Conservation (phyloP, 1,140 invertebrate species). For the Apocrypta bakeri region DNA sequence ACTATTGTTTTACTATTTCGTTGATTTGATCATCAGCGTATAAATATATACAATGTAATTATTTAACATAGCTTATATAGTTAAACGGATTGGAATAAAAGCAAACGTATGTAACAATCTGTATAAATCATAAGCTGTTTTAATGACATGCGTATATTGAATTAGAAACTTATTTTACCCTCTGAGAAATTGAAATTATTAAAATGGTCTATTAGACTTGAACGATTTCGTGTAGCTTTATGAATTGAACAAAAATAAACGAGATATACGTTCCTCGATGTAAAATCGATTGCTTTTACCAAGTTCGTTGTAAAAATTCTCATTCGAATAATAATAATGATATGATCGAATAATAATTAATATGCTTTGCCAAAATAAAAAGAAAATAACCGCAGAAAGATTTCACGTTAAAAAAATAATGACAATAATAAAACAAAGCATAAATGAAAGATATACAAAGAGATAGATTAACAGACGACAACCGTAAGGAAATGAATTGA, state of each 20-base stretch:
- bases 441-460: neutral
- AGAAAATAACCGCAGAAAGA: neutral
- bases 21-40: neutral
- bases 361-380: no score
- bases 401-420: conserved; percentile 46
- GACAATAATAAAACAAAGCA: conserved; percentile 15
- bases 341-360: no score
- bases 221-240: neutral
- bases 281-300: neutral
- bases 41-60: neutral
- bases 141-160: neutral
- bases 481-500: conserved; percentile 70
- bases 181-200: neutral
- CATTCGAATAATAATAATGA: neutral
- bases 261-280: neutral
- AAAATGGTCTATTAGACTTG: neutral
- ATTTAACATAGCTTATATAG: neutral
- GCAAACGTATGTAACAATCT: neutral
- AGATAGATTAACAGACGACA: conserved; percentile 30
- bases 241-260: neutral
- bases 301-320: neutral
- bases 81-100: no score
- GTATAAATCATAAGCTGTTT: neutral
- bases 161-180: no score
- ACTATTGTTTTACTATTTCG: neutral